Evolutionary conservation across 2,797 vertebrate genomes (phyloP).

Genomic region (Liasis olivaceus): DNA sequence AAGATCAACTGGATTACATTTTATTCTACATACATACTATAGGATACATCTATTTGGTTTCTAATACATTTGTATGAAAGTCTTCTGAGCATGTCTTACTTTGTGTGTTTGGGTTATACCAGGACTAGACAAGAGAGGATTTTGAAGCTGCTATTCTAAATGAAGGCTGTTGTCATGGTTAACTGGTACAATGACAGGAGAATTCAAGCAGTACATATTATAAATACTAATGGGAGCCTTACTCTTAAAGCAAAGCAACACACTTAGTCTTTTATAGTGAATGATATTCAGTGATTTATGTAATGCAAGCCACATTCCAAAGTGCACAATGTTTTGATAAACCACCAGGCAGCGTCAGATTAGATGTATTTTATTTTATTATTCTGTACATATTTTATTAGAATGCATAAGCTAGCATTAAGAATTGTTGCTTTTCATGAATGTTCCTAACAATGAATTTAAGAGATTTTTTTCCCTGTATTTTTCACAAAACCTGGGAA

Average conservation of each 20-base stretch:
- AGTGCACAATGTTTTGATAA: not conserved
- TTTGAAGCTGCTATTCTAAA: not conserved
- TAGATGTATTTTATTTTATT: not conserved
- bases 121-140: not conserved
- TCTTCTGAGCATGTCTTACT: not conserved
- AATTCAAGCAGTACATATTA: not conserved
- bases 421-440: not conserved
- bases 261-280: not conserved
- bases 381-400: not conserved
- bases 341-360: not conserved
- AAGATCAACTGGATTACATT: not conserved
- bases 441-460: not conserved
- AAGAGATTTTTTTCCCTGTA: not conserved
- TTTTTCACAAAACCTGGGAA: not conserved
- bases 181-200: not conserved
- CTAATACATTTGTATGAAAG: not conserved
- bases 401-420: not conserved
- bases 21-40: not conserved
- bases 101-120: not conserved
- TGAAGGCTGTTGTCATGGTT: not conserved
- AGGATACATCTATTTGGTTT: not conserved
- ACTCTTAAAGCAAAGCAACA: not conserved
- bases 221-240: not conserved
- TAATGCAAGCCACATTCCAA: not conserved
- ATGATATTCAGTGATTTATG: not conserved